These are phyloP conservation scores for Lampropteryx suffumata DNA, from an alignment of 2,888 invertebrate genomes.

Conservation along the genomic window DNA sequence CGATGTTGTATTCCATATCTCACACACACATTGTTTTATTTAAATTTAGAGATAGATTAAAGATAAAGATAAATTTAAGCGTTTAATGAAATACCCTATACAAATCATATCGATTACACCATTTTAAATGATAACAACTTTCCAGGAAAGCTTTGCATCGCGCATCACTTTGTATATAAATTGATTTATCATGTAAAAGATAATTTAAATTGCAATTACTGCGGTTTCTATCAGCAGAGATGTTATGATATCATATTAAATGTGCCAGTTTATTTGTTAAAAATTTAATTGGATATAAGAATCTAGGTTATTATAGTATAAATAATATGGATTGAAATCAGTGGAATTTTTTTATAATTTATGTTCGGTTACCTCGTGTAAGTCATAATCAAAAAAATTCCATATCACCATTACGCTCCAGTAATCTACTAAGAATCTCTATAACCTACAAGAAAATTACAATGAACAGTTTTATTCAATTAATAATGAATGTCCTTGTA, in stretches of 20 bases:
- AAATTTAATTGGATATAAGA: too few relatives aligned
- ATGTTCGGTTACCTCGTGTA: conserved; percentile 5
- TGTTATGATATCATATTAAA: too few relatives aligned
- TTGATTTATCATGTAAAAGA: conserved; percentile 2
- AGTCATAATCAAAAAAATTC: conserved; percentile 7
- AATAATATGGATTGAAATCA: not conserved
- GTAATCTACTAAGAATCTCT: conserved; percentile 14
- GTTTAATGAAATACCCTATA: too few relatives aligned
- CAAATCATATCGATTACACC: too few relatives aligned
- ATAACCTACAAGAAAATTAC: conserved; percentile 2
- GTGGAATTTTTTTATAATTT: conserved; percentile 12
- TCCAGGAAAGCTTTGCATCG: not conserved
- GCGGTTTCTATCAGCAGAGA: not conserved
- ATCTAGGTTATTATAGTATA: too few relatives aligned
- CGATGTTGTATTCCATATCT: too few relatives aligned
- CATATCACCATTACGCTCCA: conserved; percentile 11
- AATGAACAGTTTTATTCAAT: conserved; percentile 5
- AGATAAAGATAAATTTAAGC: too few relatives aligned
- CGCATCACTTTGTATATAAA: not conserved
- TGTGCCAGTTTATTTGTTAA: too few relatives aligned
- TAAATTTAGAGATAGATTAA: too few relatives aligned
- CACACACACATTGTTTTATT: too few relatives aligned
- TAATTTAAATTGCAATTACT: not conserved
- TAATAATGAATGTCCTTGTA: conserved; percentile 15
- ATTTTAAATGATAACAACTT: not conserved